Conservation (phyloP, 2,888 invertebrate species). For the Lithophane semibrunnea region DNA sequence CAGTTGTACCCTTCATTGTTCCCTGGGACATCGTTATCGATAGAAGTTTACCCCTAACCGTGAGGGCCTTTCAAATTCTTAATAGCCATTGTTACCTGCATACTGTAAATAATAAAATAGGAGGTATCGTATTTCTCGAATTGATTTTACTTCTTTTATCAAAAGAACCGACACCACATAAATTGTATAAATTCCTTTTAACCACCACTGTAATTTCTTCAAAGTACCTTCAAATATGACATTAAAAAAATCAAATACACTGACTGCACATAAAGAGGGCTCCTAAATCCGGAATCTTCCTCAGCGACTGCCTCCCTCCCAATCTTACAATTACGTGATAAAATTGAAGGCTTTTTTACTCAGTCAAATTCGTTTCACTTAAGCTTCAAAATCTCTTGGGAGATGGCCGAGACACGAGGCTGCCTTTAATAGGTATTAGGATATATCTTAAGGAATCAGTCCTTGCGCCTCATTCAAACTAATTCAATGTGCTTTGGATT, state of each 20-base stretch:
- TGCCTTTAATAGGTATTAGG: conserved; percentile 71
- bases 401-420: conserved; percentile 67
- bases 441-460: conserved; percentile 71
- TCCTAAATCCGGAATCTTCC: conserved; percentile 61
- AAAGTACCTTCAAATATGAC: conserved; percentile 45
- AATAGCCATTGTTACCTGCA: conserved; percentile 25
- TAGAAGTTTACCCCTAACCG: conserved; percentile 13
- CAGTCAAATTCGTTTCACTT: conserved; percentile 80
- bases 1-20: conserved; percentile 31
- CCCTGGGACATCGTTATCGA: conserved; percentile 37
- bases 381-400: conserved; percentile 75
- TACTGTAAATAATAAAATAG: conserved; percentile 1
- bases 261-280: conserved; percentile 50
- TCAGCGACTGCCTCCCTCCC: conserved; percentile 59
- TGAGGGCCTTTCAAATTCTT: conserved; percentile 19
- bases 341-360: conserved; percentile 81
- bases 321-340: conserved; percentile 80
- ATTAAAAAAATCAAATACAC: conserved; percentile 63
- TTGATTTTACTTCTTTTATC: conserved; percentile 10
- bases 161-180: neutral
- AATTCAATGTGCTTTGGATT: conserved; percentile 67
- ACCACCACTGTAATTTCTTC: conserved; percentile 23
- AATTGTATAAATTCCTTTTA: conserved; percentile 22
- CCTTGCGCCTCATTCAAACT: conserved; percentile 64
- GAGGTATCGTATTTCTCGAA: neutral